Percentiles rank a stretch among this genome's conserved stretches.
Conservation (phyloP, 2,888 invertebrate genomes). For the Stramonita haemastoma region DNA sequence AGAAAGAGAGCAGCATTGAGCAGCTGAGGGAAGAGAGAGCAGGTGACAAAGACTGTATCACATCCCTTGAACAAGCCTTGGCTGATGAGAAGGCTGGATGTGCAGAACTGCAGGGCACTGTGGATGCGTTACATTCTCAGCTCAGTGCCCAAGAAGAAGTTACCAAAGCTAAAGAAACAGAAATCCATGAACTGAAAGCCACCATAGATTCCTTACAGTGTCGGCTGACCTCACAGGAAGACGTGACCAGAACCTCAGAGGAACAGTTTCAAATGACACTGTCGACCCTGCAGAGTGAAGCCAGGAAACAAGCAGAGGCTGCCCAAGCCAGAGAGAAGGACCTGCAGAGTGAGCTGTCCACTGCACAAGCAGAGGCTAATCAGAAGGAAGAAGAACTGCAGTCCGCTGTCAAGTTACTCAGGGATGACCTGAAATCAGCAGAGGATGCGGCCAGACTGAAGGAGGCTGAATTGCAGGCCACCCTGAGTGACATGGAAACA, state of each 20-base stretch:
- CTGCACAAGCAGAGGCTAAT: not conserved
- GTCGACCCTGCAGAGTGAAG: slow-evolving; percentile 41
- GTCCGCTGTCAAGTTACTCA: not conserved
- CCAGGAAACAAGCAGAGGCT: slow-evolving; percentile 34
- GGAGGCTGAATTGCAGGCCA: slow-evolving; percentile 40
- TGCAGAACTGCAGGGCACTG: slow-evolving; percentile 18
- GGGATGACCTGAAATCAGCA: slow-evolving; percentile 18
- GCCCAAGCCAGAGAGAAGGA: slow-evolving; percentile 24
- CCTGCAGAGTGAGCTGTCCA: slow-evolving; percentile 15
- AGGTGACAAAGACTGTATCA: not conserved
- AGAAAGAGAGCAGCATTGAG: slow-evolving; percentile 1
- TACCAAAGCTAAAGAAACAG: slow-evolving; percentile 32
- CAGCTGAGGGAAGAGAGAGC: slow-evolving; percentile 13
- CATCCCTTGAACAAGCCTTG: slow-evolving; percentile 12
- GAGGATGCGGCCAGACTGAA: slow-evolving; percentile 11
- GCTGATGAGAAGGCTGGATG: slow-evolving; percentile 34
- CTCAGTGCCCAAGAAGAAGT: not conserved
- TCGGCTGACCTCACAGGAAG: slow-evolving; percentile 26
- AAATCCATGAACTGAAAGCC: slow-evolving; percentile 27
- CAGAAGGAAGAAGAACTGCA: slow-evolving; percentile 11
- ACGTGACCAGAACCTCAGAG: slow-evolving; percentile 2
- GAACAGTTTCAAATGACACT: slow-evolving; percentile 30
- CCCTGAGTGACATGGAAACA: slow-evolving; percentile 43
- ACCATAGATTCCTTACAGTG: slow-evolving; percentile 24
- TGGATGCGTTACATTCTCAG: slow-evolving; percentile 35